Evolutionary conservation across 2,888 invertebrate genomes (phyloP).

Genomic region (Griposia aprilina): DNA sequence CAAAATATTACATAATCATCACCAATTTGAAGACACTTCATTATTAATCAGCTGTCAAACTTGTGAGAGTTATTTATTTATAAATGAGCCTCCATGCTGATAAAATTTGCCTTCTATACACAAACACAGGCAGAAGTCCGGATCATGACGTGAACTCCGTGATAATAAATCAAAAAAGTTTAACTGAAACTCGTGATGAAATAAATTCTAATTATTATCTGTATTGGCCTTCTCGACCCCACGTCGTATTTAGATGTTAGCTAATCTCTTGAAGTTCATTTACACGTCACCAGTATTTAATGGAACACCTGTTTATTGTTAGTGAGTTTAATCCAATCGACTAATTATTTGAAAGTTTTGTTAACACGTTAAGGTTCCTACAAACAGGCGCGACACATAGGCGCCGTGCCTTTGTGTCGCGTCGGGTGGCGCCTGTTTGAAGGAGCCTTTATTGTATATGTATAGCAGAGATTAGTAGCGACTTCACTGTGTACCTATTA

Average conservation of each 20-base stretch:
- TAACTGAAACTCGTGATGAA: constrained; percentile 62
- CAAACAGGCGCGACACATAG: too few species aligned
- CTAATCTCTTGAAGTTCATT: constrained; percentile 13
- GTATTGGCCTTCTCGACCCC: constrained; percentile 58
- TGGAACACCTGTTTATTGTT: not conserved
- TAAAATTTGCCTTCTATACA: constrained; percentile 30
- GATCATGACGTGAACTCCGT: constrained; percentile 65
- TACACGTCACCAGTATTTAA: not conserved
- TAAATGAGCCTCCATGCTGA: constrained; percentile 46
- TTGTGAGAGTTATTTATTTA: constrained; percentile 37
- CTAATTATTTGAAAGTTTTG: not conserved
- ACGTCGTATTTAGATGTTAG: constrained; percentile 24
- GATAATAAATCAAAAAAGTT: constrained; percentile 75
- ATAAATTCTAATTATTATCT: constrained; percentile 71
- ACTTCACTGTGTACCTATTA: too few species aligned
- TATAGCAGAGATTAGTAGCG: not conserved
- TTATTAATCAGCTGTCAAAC: constrained; percentile 63
- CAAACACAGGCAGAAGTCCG: constrained; percentile 55
- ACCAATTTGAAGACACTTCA: constrained; percentile 55
- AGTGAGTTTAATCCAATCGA: not conserved
- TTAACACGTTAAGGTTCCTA: not conserved
- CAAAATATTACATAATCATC: constrained; percentile 50
- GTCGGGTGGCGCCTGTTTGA: too few species aligned
- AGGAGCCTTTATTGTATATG: not conserved
- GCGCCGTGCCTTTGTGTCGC: too few species aligned